Base-by-base conservation (phyloP, 2,113 vertebrate species). In the Elaphurus davidianus region DNA sequence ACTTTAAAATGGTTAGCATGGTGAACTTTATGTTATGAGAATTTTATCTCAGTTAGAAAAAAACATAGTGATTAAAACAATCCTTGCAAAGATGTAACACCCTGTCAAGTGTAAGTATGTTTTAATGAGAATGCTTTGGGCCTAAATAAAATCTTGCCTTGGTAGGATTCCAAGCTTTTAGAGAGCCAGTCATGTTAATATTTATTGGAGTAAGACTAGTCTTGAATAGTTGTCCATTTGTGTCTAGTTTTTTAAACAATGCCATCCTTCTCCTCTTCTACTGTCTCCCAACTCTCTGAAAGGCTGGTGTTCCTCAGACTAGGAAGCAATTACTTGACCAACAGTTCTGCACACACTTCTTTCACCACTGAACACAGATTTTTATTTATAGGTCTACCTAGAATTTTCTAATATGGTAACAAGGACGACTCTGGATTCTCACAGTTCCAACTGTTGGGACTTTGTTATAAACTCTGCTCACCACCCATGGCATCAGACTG, bases 61-160 rank as follows among this genome's bases (percentile, higher is more conserved):
- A 43, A 30, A 52, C 84, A 90, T 5, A 74, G 17, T 71, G 57
- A 74, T 79, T 93, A 84, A 71, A 97, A 71, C 6, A 81, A 54
- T 67, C 43, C 28, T 64, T 54, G 52, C 27, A 43, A 81, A 60
- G 6, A 47, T 52, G 21, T 55, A 92, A 54, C 10, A 55, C 25
- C 25, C 6, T 67, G 50, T n/a, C 33, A 40, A 55, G 33, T 21
- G 8, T 54, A 76, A 94, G 43, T 95, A 23, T 62, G 47, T 93
- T 82, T 97, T 86, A 86, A 94, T 91, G 71, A 85, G 79, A 86
- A 57, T 82, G n/a, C 47, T 83, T 60, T 96, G 50, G 54, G 10
- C 17, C 71, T 71, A 91, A 82, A 91, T 88, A 83, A 96, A 93
- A 87, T 45, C 60, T 95, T 95, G 23, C 93, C 17, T 79, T 95